Conservation (phyloP, 2,113 vertebrate genomes). For the Phaethornis superciliosus region DNA sequence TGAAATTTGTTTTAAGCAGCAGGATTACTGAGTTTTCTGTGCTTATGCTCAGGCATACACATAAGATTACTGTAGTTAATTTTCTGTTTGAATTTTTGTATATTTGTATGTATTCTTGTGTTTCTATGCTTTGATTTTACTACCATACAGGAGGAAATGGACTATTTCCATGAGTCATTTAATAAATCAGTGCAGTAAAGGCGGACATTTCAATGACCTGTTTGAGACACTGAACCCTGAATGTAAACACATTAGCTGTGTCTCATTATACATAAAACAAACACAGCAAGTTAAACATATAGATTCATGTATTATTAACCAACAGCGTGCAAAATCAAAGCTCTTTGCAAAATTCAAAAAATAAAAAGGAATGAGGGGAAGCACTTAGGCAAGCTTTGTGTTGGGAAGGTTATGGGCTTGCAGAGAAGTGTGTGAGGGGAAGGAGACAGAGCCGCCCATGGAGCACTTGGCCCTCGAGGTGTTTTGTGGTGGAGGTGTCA, state of each 20-base stretch:
- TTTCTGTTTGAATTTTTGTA: background rate
- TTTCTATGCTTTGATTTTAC: background rate
- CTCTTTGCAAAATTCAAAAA: background rate
- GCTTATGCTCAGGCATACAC: background rate
- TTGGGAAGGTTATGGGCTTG: rapidly evolving
- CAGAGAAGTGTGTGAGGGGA: rapidly evolving
- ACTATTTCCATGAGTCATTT: background rate
- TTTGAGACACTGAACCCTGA: background rate
- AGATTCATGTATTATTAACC: conserved; percentile 23
- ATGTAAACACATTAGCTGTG: background rate
- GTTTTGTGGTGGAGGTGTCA: background rate
- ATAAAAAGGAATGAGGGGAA: background rate
- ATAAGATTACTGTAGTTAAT: background rate
- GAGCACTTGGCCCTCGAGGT: rapidly evolving
- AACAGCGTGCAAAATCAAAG: background rate
- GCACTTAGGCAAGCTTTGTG: background rate
- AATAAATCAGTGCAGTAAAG: conserved; percentile 12
- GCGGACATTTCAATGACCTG: background rate
- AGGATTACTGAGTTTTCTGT: background rate
- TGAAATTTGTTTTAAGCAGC: background rate
- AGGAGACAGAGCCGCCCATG: rapidly evolving
- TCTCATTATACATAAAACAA: conserved; percentile 32
- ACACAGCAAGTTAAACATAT: background rate
- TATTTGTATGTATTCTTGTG: background rate
- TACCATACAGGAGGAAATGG: background rate